A percentile compares a stretch with the other conserved stretches of the same genome.
phyloP scores from a whole-genome alignment of 2,113 vertebrate species.

The Lampris megalopsis region DNA sequence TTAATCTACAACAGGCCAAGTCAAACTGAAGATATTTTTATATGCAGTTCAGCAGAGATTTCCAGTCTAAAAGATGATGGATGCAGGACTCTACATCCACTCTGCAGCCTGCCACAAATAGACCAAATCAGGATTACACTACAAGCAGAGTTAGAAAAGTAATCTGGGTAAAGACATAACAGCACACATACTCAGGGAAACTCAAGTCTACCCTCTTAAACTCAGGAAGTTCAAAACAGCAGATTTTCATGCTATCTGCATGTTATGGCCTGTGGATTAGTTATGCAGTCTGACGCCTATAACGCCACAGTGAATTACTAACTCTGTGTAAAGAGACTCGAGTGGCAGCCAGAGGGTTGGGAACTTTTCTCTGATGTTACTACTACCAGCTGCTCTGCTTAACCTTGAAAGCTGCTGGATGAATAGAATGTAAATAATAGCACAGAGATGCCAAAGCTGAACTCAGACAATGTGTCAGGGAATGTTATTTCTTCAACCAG shows the following conservation, averaged over 20 bases:
- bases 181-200: not conserved
- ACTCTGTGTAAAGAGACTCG: conserved; percentile 5
- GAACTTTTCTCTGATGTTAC: conserved; percentile 7
- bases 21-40: too few relatives aligned
- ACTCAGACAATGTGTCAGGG: conserved; percentile 31
- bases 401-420: conserved; percentile 12
- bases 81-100: not conserved
- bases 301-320: conserved; percentile 4
- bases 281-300: not conserved
- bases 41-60: too few relatives aligned
- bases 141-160: not conserved
- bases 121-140: not conserved
- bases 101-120: not conserved
- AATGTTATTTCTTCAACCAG: conserved; percentile 20
- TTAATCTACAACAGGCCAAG: too few relatives aligned
- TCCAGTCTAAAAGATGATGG: too few relatives aligned
- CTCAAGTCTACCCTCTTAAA: conserved; percentile 6
- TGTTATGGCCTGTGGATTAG: conserved; percentile 11
- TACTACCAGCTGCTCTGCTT: conserved; percentile 16
- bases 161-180: not conserved
- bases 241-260: conserved; percentile 4
- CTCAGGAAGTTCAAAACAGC: not conserved
- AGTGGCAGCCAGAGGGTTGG: conserved; percentile 9
- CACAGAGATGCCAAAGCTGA: conserved; percentile 27
- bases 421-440: conserved; percentile 35